Base-by-base conservation (phyloP, 2,888 invertebrate species). In the Ptychoptera contaminata region DNA sequence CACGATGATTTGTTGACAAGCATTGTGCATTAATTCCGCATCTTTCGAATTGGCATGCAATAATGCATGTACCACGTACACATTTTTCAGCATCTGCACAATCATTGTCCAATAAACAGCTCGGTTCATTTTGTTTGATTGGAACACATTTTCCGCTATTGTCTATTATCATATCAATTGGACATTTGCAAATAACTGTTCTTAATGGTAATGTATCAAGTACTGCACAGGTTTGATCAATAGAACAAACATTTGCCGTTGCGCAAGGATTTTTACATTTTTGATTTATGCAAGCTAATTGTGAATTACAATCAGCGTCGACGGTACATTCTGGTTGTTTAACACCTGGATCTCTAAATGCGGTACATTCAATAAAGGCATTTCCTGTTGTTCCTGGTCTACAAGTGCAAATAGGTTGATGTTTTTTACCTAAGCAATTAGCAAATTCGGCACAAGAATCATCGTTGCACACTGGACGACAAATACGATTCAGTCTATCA, bases 21-120 rank as follows among this genome's bases (percentile, higher is more conserved):
- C 90, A 91, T 48, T 82, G 72, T 2, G 91, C 86, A 56, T 88
- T 88, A 41, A 82, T 70, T 46, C 90, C 91, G 55, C 90, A 91
- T 23, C 73, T 71, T 52, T 82, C 79, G 2, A 82, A 70, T 49
- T 73, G 73, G 55, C 91, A 91, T 6, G 87, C 86, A 46, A 83
- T 80, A 7, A 82, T 67, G 58, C 90, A 91, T 45, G 68, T 72
- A 52, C 84, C 85, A 42, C 76, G 72, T 31, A 81, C 71, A 58
- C 88, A 91, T 49, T 79, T 76, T 54, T 87, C 82, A 1, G 73
- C 69, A 48, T 77, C 76, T 8, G 70, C 67, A 58, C 91, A 92
- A 50, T 91, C 86, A 1, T 75, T 69, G 60, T 88, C 83, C 1
- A 69, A 65, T 42, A 74, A 71, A 57, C 88, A 90, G 53, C 80